These are phyloP conservation scores for Dreissena polymorpha DNA, from an alignment of 1,140 invertebrate species.

Conservation along the genomic window DNA sequence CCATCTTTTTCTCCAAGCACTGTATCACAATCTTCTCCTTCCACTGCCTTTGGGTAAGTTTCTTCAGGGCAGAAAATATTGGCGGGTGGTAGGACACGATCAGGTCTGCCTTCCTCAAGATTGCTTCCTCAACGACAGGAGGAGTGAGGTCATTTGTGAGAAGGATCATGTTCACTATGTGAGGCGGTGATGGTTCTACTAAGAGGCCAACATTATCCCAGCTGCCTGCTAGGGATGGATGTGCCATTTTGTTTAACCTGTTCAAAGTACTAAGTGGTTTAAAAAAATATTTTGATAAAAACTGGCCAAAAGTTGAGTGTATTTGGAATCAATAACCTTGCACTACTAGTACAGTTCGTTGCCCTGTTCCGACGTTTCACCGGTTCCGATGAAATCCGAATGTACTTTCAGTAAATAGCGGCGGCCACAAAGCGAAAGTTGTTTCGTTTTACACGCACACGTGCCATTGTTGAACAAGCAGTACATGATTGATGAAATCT, in stretches of 20 bases:
- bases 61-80: constrained; percentile 92
- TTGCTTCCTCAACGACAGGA: constrained; percentile 91
- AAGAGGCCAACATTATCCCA: constrained; percentile 99
- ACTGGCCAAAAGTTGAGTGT: too few relatives aligned
- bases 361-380: too few relatives aligned
- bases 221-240: constrained; percentile 86
- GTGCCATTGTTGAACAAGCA: too few relatives aligned
- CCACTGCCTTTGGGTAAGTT: constrained; percentile 86
- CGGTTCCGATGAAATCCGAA: too few relatives aligned
- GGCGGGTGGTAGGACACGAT: constrained; percentile 98
- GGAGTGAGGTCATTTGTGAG: constrained; percentile 96
- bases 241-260: constrained; percentile 86
- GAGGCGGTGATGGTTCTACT: constrained; percentile 86
- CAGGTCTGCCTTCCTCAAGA: constrained; percentile 85
- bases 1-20: constrained; percentile 92
- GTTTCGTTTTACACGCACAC: too few relatives aligned
- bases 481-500: too few relatives aligned
- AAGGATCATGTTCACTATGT: constrained; percentile 83
- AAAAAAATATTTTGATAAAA: too few relatives aligned
- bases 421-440: too few relatives aligned
- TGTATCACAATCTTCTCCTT: constrained; percentile 90
- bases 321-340: too few relatives aligned
- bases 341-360: too few relatives aligned
- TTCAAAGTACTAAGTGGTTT: constrained; percentile 21
- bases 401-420: too few relatives aligned